A percentile compares a stretch with the other conserved stretches of the same genome.
Evolutionary conservation across 2,888 invertebrate species (phyloP).

Genomic region (Mimumesa dahlbomi): DNA sequence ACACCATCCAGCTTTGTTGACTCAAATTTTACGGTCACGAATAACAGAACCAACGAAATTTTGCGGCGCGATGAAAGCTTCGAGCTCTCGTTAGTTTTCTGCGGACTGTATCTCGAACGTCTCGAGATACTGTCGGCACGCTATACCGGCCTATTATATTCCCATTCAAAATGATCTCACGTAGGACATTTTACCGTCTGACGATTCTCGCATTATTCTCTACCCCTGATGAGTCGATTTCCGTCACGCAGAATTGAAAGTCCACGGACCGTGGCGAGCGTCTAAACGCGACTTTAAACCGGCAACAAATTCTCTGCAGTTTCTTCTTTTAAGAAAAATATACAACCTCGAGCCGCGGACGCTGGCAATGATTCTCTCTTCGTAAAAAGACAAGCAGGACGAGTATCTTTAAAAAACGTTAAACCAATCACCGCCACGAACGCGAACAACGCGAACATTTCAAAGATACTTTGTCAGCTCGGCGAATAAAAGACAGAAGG

Average conservation of each 20-base stretch:
- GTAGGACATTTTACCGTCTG: conserved; percentile 8
- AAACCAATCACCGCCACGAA: too few relatives aligned
- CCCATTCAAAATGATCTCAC: conserved; percentile 1
- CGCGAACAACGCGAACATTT: too few relatives aligned
- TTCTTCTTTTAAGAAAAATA: too few relatives aligned
- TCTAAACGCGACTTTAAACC: too few relatives aligned
- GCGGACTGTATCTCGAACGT: conserved; percentile 42
- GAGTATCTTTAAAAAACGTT: not conserved
- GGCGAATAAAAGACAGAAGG: not conserved
- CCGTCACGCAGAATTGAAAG: not conserved
- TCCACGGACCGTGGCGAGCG: too few relatives aligned
- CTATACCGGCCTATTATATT: conserved; percentile 19
- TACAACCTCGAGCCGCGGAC: too few relatives aligned
- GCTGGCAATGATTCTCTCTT: too few relatives aligned
- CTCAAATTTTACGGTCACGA: conserved; percentile 52
- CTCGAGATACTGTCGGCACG: conserved; percentile 22
- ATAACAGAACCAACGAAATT: conserved; percentile 3
- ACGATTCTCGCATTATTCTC: conserved; percentile 1
- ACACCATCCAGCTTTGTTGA: conserved; percentile 27
- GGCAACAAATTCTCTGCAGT: too few relatives aligned
- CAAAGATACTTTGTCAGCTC: too few relatives aligned
- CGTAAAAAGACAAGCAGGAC: too few relatives aligned
- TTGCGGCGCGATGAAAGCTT: conserved; percentile 52
- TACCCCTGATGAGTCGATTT: conserved; percentile 29
- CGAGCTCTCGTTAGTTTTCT: conserved; percentile 53